Percentiles rank a stretch among this genome's conserved stretches.
phyloP scores from a whole-genome alignment of 1,140 invertebrate genomes.

The Latrodectus geometricus region DNA sequence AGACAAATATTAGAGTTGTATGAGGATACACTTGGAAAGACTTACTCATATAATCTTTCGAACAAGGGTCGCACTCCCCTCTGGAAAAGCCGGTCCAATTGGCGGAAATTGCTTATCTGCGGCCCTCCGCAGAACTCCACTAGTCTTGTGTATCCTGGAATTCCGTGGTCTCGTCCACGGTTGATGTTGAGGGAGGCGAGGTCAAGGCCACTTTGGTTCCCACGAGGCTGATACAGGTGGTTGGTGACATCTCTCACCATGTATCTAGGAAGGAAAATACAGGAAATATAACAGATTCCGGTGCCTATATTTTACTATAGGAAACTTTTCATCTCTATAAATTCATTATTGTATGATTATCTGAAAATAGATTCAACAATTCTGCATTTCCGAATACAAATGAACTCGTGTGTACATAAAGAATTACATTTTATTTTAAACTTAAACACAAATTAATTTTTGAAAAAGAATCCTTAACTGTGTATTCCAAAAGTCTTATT shows the following conservation, averaged over 20 bases:
- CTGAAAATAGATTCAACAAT: too few relatives aligned
- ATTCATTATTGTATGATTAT: too few relatives aligned
- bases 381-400: too few relatives aligned
- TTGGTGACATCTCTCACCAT: conserved; percentile 94
- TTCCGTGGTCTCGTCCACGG: conserved; percentile 70
- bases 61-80: conserved; percentile 17
- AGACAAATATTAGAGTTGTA: neutral
- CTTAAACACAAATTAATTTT: too few relatives aligned
- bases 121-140: conserved; percentile 52
- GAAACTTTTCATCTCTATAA: too few relatives aligned
- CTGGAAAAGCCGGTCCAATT: conserved; percentile 51
- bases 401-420: too few relatives aligned
- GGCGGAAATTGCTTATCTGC: neutral
- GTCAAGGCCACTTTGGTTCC: conserved; percentile 66
- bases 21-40: neutral
- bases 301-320: too few relatives aligned
- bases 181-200: conserved; percentile 69
- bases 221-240: conserved; percentile 76
- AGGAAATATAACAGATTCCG: neutral
- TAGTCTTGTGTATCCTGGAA: conserved; percentile 71
- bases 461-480: too few relatives aligned
- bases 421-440: too few relatives aligned
- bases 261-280: conserved; percentile 17
- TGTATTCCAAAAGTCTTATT: too few relatives aligned
- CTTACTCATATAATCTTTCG: conserved; percentile 52